These are phyloP conservation scores for Calameuta pallipes DNA, from an alignment of 2,888 invertebrate genomes.

Conservation along the genomic window DNA sequence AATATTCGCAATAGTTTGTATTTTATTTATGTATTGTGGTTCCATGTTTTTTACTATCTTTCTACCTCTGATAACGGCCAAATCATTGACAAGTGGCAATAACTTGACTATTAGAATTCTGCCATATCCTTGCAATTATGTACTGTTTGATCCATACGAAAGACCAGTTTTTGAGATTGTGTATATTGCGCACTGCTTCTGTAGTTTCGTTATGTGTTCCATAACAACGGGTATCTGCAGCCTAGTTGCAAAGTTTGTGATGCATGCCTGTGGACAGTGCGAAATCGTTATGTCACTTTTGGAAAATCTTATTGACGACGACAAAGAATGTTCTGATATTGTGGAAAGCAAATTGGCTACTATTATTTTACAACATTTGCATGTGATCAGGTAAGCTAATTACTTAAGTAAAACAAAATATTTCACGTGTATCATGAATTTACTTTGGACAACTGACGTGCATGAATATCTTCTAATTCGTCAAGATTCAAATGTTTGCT, in stretches of 20 bases:
- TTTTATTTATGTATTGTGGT: conserved; percentile 41
- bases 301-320: conserved; percentile 32
- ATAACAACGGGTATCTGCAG: conserved; percentile 41
- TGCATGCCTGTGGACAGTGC: conserved; percentile 56
- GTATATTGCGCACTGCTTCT: conserved; percentile 46
- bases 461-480: too few relatives aligned
- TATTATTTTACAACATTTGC: conserved; percentile 18
- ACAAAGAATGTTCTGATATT: background rate
- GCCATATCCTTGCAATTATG: conserved; percentile 49
- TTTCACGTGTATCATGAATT: too few relatives aligned
- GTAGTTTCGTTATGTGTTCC: conserved; percentile 26
- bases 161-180: conserved; percentile 55
- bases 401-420: too few relatives aligned
- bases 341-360: conserved; percentile 28
- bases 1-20: too few relatives aligned
- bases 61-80: conserved; percentile 23
- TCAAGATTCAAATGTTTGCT: too few relatives aligned
- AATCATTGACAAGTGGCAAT: conserved; percentile 18
- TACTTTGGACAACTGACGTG: too few relatives aligned
- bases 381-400: background rate
- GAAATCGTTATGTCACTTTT: conserved; percentile 42
- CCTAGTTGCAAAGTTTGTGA: conserved; percentile 50
- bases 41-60: conserved; percentile 33
- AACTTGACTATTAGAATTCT: conserved; percentile 44
- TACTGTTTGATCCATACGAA: conserved; percentile 40